phyloP scores from a whole-genome alignment of 2,888 invertebrate genomes.

The Vanessa cardui region DNA sequence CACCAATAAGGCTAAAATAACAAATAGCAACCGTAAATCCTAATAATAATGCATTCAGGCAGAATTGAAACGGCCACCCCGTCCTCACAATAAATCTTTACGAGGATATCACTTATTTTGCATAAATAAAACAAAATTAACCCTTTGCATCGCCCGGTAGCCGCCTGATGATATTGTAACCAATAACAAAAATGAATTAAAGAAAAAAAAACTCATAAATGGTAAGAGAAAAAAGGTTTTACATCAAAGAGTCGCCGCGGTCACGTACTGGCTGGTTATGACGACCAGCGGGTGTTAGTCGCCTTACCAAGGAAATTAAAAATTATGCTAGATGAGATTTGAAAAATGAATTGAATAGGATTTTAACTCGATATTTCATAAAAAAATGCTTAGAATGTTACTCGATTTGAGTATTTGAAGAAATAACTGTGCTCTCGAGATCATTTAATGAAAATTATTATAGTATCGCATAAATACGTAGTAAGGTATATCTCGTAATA shows the following conservation, averaged over 20 bases:
- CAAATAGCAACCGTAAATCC: conserved; percentile 11
- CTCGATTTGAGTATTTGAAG: too few species aligned
- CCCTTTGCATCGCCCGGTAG: conserved; percentile 77
- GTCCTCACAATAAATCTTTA: conserved; percentile 70
- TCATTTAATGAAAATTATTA: not conserved
- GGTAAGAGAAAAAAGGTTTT: conserved; percentile 67
- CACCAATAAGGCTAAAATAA: conserved; percentile 4
- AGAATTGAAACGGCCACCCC: conserved; percentile 48
- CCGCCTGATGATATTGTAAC: conserved; percentile 78
- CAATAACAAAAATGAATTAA: conserved; percentile 77
- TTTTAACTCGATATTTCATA: conserved; percentile 14
- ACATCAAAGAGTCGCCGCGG: conserved; percentile 77
- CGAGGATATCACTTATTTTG: conserved; percentile 72
- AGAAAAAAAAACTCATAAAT: conserved; percentile 60
- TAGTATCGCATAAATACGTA: not conserved
- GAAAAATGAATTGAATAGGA: conserved; percentile 42
- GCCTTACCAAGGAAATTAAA: conserved; percentile 63
- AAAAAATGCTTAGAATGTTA: not conserved
- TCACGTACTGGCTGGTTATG: conserved; percentile 79
- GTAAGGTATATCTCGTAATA: not conserved
- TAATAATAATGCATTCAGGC: conserved; percentile 4
- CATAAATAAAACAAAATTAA: conserved; percentile 81
- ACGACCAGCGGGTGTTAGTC: conserved; percentile 71
- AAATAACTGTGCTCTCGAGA: not conserved
- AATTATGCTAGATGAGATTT: conserved; percentile 59